phyloP scores from a whole-genome alignment of 2,888 invertebrate species.

The Ashinkailepas kermadecensis region DNA sequence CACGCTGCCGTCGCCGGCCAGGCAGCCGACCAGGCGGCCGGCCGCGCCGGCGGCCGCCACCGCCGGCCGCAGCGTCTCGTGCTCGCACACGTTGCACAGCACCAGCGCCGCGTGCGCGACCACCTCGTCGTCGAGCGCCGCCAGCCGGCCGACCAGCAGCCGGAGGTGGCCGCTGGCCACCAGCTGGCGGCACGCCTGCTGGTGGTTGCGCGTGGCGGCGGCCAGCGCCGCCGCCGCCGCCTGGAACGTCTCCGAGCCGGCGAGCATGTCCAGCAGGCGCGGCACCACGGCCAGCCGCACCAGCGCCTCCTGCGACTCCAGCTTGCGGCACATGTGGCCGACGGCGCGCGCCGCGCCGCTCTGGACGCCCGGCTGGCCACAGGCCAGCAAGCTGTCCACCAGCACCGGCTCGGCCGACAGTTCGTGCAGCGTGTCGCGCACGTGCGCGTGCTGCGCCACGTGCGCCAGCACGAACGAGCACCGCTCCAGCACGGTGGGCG shows the following conservation, averaged over 20 bases:
- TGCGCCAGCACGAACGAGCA: neutral
- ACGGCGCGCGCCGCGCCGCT: neutral
- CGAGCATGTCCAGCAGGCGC: neutral
- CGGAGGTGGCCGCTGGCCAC: neutral
- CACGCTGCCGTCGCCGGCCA: neutral
- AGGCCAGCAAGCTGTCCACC: neutral
- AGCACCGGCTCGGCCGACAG: neutral
- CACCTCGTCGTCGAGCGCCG: neutral
- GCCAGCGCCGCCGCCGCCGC: neutral
- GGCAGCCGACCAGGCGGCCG: neutral
- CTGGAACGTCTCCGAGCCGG: neutral
- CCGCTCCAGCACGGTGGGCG: neutral
- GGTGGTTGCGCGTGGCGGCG: neutral
- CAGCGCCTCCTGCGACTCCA: conserved; percentile 18
- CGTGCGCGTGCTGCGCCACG: neutral
- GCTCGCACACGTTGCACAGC: neutral
- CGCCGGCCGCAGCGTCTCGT: neutral
- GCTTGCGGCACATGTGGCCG: neutral
- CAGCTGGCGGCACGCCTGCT: neutral
- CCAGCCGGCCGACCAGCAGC: neutral
- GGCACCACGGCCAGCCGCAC: neutral
- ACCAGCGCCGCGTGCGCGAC: neutral
- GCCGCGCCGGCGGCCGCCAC: neutral
- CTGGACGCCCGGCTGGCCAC: neutral
- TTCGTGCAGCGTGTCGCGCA: conserved; percentile 1